Evolutionary conservation across 1,140 invertebrate species (phyloP), one percentile per base, ranked within the genome.

Genomic region (Pararge aegeria): DNA sequence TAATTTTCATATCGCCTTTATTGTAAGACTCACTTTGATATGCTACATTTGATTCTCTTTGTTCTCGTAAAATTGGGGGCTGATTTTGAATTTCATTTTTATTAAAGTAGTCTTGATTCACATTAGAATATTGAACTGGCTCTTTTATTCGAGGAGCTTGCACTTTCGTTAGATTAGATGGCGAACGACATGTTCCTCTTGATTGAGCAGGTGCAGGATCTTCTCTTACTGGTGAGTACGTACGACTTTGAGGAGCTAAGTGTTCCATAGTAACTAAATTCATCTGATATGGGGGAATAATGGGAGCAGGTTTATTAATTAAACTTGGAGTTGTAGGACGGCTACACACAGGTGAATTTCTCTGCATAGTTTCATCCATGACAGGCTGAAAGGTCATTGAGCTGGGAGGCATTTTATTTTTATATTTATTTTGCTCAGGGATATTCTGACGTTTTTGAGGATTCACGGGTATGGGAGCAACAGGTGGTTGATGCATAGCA

Each of bases 201-300:
- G 92, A 92, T 60, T n/a, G n/a, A n/a, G 92, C 92, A 1, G 93
- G 92, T 2, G 93, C 92, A n/a, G 80, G 78, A 69, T 90, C 91
- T 15, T 90, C 90, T 68, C 87, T 91, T 24, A 83, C 87, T 16
- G 92, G 92, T 64, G 93, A 90, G 61, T 92, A 93, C 30, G 91
- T 68, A 46, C 92, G 90, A 19, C 87, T 89, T 73, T 92, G 90
- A 0, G 91, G 75, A 4, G 93, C 90, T 37, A 78, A 55, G 65
- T 91, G 91, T 69, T 92, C 92, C 15, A 93, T 90, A 42, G 92
- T 89, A 37, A 92, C 91, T 62, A 94, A 90, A 81, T 93, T 93
- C 79, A 92, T 92, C 77, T 94, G 93, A 74, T 94, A 94, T 75
- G 91, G 92, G 15, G 93, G 93, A 56, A 94, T 90, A 53, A 93